phyloP scores from a whole-genome alignment of 1,140 invertebrate species.

The Phymastichus coffea region DNA sequence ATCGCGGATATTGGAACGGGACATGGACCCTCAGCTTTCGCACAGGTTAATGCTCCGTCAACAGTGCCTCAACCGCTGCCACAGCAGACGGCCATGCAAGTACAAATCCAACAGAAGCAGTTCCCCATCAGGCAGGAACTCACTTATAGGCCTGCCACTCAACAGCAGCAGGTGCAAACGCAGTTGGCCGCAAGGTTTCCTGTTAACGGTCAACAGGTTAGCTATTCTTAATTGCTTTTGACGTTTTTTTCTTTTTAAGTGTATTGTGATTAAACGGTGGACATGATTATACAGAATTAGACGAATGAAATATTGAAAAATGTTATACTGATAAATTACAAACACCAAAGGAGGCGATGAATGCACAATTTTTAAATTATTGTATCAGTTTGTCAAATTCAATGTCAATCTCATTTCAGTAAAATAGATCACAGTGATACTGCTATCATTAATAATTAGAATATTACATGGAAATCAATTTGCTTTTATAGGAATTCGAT shows the following conservation, averaged over 20 bases:
- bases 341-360: no score
- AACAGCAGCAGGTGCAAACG: not conserved
- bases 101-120: conserved; percentile 52
- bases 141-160: conserved; percentile 39
- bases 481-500: no score
- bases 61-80: conserved; percentile 47
- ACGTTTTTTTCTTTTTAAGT: no score
- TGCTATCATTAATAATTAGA: no score
- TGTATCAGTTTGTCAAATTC: no score
- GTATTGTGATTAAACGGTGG: no score
- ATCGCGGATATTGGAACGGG: conserved; percentile 36
- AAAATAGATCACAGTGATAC: no score
- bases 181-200: conserved; percentile 42
- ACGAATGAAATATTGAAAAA: not conserved
- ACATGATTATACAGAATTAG: not conserved
- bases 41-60: conserved; percentile 49
- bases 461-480: no score
- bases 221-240: no score
- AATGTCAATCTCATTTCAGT: no score
- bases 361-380: no score
- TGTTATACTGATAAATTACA: no score
- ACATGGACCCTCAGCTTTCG: conserved; percentile 49
- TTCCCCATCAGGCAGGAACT: conserved; percentile 50
- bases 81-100: conserved; percentile 37
- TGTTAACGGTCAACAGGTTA: conserved; percentile 49